Conservation (phyloP, 2,113 vertebrate genomes). For the Columba livia region DNA sequence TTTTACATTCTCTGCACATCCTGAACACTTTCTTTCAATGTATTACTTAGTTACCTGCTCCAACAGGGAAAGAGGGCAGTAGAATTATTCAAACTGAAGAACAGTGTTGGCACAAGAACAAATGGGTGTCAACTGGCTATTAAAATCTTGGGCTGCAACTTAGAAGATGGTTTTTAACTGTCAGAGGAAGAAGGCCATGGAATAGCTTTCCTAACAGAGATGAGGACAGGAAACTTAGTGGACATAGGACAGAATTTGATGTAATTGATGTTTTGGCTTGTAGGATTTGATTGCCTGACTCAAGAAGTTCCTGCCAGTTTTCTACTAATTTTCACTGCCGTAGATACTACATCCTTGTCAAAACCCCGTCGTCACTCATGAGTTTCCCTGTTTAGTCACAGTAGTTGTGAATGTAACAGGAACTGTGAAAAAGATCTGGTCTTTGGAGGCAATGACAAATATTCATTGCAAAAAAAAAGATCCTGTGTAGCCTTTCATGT, state of each 20-base stretch:
- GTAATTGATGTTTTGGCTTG: not conserved
- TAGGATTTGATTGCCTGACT: not conserved
- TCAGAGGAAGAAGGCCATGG: not conserved
- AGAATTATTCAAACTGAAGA: not conserved
- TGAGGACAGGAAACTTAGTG: not conserved
- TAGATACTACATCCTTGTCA: not conserved
- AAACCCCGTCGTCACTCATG: not conserved
- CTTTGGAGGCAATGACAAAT: not conserved
- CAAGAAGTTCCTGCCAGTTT: not conserved
- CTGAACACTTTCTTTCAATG: not conserved
- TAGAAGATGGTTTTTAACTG: not conserved
- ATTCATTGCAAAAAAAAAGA: not conserved
- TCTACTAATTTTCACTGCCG: not conserved
- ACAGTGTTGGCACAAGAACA: not conserved
- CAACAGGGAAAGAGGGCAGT: not conserved
- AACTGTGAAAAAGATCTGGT: not conserved
- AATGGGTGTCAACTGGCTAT: not conserved
- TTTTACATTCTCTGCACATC: not conserved
- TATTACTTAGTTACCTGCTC: not conserved
- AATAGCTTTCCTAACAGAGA: not conserved
- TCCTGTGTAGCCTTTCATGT: not conserved
- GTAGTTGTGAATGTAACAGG: not conserved
- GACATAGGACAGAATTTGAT: not conserved
- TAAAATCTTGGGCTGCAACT: not conserved
- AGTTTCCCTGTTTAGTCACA: not conserved